phyloP scores from a whole-genome alignment of 2,888 invertebrate species.

The Spodoptera picta region DNA sequence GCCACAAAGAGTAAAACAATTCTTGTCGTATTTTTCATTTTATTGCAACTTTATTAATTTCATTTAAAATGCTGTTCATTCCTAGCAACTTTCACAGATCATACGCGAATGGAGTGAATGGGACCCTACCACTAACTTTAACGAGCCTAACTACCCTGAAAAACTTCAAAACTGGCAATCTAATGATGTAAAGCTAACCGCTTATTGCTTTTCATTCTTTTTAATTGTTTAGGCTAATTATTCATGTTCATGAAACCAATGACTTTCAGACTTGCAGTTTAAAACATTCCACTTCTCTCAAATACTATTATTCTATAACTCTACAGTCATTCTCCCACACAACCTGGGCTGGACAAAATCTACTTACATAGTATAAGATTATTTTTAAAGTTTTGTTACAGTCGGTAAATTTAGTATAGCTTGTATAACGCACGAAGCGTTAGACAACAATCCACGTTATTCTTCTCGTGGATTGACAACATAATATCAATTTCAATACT shows the following conservation, averaged over 20 bases:
- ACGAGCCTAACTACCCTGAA: too few species aligned
- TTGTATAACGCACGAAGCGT: slow-evolving; percentile 27
- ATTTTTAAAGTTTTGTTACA: slow-evolving; percentile 6
- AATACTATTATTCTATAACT: slow-evolving; percentile 21
- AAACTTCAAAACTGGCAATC: background rate
- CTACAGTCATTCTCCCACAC: slow-evolving; percentile 29
- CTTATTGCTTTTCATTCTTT: slow-evolving; percentile 2
- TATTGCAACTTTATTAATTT: too few species aligned
- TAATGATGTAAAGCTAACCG: slow-evolving; percentile 3
- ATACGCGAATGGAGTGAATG: too few species aligned
- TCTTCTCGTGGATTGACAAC: slow-evolving; percentile 16
- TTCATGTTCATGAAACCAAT: background rate
- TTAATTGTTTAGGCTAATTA: slow-evolving; percentile 3
- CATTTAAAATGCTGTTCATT: too few species aligned
- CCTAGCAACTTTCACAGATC: too few species aligned
- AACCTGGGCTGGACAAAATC: slow-evolving; percentile 31
- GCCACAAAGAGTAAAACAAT: too few species aligned
- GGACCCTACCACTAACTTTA: too few species aligned
- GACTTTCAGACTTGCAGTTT: slow-evolving; percentile 18
- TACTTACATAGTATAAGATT: slow-evolving; percentile 46
- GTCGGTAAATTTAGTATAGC: slow-evolving; percentile 21
- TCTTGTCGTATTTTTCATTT: too few species aligned
- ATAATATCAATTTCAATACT: too few species aligned
- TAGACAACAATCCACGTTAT: slow-evolving; percentile 10
- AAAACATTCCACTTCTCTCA: slow-evolving; percentile 23